Evolutionary conservation across 2,113 vertebrate species (phyloP).

Genomic region (Montifringilla adamsi): DNA sequence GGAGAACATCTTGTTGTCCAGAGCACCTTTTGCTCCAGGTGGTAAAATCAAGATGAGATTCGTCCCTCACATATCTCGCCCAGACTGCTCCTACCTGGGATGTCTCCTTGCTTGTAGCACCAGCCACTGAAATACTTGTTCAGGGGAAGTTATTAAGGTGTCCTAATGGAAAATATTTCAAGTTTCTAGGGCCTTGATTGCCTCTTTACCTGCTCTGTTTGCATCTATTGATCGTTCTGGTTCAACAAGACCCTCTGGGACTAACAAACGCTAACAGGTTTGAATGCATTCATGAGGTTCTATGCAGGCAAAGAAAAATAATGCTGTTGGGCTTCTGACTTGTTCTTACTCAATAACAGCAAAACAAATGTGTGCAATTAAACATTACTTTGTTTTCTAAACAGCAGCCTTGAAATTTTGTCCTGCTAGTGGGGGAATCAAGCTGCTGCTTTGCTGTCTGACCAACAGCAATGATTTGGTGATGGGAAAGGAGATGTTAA

Average conservation of each 20-base stretch:
- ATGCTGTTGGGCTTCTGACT: slow-evolving; percentile 17
- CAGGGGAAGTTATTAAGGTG: neutral
- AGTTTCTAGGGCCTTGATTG: neutral
- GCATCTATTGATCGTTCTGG: slow-evolving; percentile 8
- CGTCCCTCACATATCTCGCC: neutral
- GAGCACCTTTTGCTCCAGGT: neutral
- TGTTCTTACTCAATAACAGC: slow-evolving; percentile 18
- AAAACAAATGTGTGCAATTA: slow-evolving; percentile 50
- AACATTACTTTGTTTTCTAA: slow-evolving; percentile 51
- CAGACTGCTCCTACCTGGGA: neutral
- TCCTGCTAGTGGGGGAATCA: neutral
- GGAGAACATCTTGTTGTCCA: neutral
- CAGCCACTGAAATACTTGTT: neutral
- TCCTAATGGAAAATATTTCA: slow-evolving; percentile 15
- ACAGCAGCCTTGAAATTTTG: slow-evolving; percentile 11
- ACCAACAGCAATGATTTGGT: neutral
- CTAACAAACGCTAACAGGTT: slow-evolving; percentile 20
- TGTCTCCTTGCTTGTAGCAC: neutral
- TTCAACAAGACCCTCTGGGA: slow-evolving; percentile 21
- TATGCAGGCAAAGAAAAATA: neutral
- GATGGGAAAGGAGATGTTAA: neutral
- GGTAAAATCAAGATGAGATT: neutral
- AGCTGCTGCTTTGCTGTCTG: neutral
- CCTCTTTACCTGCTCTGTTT: slow-evolving; percentile 50
- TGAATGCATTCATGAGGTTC: slow-evolving; percentile 26